A percentile compares a stretch with the other conserved stretches of the same genome.
These are phyloP conservation scores for Sisyra nigra DNA, from an alignment of 2,888 invertebrate species.

Conservation along the genomic window DNA sequence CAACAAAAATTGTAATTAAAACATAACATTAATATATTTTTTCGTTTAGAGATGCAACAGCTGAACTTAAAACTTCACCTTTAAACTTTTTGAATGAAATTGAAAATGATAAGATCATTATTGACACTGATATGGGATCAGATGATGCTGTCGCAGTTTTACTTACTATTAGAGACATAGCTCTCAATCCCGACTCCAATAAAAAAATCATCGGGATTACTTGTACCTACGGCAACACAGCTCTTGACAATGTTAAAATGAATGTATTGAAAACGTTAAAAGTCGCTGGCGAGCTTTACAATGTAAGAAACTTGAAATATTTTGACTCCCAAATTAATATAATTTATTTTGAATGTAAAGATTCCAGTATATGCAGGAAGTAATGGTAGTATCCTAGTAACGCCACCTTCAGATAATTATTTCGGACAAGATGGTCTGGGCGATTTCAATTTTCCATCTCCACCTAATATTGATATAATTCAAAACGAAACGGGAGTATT, in stretches of 20 bases:
- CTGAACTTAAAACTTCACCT: neutral
- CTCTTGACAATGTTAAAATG: constrained; percentile 27
- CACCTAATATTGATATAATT: constrained; percentile 20
- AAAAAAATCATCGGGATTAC: constrained; percentile 35
- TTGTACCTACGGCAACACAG: constrained; percentile 34
- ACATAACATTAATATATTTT: too few species aligned
- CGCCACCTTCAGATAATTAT: constrained; percentile 14
- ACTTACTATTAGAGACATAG: constrained; percentile 18
- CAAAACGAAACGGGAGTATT: constrained; percentile 25
- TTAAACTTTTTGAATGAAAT: neutral
- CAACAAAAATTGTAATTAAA: too few species aligned
- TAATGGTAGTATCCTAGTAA: constrained; percentile 19
- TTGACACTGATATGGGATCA: constrained; percentile 31
- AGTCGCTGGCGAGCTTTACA: constrained; percentile 19
- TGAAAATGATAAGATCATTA: constrained; percentile 20
- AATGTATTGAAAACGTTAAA: constrained; percentile 33
- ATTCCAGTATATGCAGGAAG: constrained; percentile 31
- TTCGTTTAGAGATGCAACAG: too few species aligned
- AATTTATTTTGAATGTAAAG: too few species aligned
- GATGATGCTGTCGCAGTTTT: constrained; percentile 32
- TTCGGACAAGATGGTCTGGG: constrained; percentile 34
- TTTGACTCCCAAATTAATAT: too few species aligned
- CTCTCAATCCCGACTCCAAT: constrained; percentile 13
- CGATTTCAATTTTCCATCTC: constrained; percentile 24
- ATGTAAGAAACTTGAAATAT: too few species aligned